Percentiles rank a stretch among this genome's conserved stretches.
phyloP scores from a whole-genome alignment of 2,113 vertebrate genomes.

The Macrotis lagotis region DNA sequence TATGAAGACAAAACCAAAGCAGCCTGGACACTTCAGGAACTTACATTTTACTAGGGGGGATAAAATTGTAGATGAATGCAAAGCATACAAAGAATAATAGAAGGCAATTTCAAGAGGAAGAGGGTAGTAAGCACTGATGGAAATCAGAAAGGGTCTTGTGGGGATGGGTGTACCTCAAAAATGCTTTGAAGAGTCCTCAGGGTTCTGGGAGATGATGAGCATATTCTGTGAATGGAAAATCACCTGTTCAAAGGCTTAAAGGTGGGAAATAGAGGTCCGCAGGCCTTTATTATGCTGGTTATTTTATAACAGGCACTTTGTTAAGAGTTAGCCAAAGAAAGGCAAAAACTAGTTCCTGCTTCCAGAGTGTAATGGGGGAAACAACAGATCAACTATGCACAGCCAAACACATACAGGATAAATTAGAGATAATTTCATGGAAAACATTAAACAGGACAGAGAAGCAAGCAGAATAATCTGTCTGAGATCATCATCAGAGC shows the following conservation, averaged over 20 bases:
- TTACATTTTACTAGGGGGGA: background rate
- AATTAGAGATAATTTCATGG: background rate
- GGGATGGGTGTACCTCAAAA: background rate
- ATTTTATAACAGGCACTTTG: background rate
- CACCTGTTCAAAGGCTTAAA: background rate
- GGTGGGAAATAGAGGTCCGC: background rate
- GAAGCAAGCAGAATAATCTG: background rate
- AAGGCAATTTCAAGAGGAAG: background rate
- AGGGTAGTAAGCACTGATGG: background rate
- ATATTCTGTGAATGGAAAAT: background rate
- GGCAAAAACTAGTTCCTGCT: background rate
- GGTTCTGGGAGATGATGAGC: background rate
- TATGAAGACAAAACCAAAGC: background rate
- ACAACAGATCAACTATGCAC: background rate
- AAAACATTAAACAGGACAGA: background rate
- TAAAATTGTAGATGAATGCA: background rate
- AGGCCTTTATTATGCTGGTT: background rate
- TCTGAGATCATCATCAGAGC: background rate
- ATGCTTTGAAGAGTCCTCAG: background rate
- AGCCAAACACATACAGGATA: background rate
- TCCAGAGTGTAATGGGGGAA: background rate
- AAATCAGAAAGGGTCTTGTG: background rate
- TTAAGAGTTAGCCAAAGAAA: background rate
- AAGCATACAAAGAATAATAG: background rate
- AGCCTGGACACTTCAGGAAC: background rate